Base-by-base conservation (phyloP, 2,113 vertebrate genomes). In the Laticauda laticaudata region DNA sequence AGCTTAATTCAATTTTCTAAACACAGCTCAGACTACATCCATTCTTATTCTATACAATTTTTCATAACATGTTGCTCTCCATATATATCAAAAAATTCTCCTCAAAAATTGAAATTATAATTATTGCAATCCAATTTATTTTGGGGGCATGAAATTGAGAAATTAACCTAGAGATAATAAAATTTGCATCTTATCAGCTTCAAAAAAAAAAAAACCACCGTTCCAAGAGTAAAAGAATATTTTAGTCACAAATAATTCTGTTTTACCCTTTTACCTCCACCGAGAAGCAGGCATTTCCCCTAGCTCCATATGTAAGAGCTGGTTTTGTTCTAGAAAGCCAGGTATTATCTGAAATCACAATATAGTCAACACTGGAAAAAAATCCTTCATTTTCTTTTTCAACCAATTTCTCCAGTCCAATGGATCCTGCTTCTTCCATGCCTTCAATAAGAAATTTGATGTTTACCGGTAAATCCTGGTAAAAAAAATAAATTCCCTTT, bases 381-480 rank as follows among this genome's bases (percentile, higher is more conserved):
- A 98, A 98, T 0, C 14, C 10, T 3, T 97, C 87, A 0, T 95
- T 97, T 90, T 97, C 96, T 88, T 93, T 95, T 48, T 51, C 43
- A 53, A 97, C 92, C 39, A 98, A 57, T 24, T 97, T 96, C 88
- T 97, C 96, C 90, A 98, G 94, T 1, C 96, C 97, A 87, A 94
- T 64, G n/a, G 98, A 98, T 2, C 98, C 98, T 2, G 95, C 97
- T 95, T 98, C 98, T 90, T 98, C 98, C 97, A 98, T 97, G 26
- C 98, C 98, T 96, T 98, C 98, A 45, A 98, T 96, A 92, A 98
- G 59, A 94, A 98, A 97, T 91, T 98, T 98, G 92, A 98, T 34
- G 89, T 98, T 98, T 93, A 98, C 97, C 3, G 98, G 98, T 53
- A 97, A 90, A 57, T 97, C 97, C 98, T 98, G 94, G 54, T 43